These are phyloP conservation scores for Sebastes hopkinsi DNA, from an alignment of 2,797 vertebrate genomes.

Conservation along the genomic window DNA sequence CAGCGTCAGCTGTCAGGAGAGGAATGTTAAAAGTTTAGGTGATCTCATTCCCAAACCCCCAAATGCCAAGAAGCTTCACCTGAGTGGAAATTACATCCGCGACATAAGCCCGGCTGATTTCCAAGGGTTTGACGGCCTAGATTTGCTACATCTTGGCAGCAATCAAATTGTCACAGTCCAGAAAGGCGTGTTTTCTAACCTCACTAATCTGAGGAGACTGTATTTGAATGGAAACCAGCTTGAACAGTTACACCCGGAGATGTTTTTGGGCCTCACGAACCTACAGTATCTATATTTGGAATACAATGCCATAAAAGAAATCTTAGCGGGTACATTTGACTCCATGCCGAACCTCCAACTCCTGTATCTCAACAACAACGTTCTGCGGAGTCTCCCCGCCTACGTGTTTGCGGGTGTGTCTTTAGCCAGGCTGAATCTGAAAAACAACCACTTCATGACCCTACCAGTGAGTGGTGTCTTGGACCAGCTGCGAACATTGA, in stretches of 20 bases:
- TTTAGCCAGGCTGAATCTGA: slow-evolving; percentile 93
- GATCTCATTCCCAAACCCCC: slow-evolving; percentile 91
- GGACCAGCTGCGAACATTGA: slow-evolving; percentile 93
- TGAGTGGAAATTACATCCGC: slow-evolving; percentile 95
- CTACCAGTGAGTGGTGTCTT: slow-evolving; percentile 97
- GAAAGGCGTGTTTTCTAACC: slow-evolving; percentile 93
- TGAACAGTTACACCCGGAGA: slow-evolving; percentile 94
- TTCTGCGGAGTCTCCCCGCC: slow-evolving; percentile 92
- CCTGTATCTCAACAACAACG: slow-evolving; percentile 98
- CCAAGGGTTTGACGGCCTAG: slow-evolving; percentile 93
- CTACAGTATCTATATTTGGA: slow-evolving; percentile 98
- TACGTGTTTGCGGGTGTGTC: slow-evolving; percentile 94
- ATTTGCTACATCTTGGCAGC: slow-evolving; percentile 96
- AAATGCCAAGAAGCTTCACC: slow-evolving; percentile 95
- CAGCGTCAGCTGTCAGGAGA: slow-evolving; percentile 96
- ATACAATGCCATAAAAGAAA: slow-evolving; percentile 98
- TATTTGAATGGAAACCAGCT: slow-evolving; percentile 98
- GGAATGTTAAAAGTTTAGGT: slow-evolving; percentile 90
- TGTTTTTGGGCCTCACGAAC: slow-evolving; percentile 95
- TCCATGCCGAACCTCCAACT: slow-evolving; percentile 96
- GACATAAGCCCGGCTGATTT: slow-evolving; percentile 91
- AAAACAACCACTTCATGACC: slow-evolving; percentile 99
- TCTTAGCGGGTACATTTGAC: slow-evolving; percentile 95
- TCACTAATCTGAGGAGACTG: slow-evolving; percentile 94
- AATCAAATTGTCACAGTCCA: slow-evolving; percentile 92